These are phyloP conservation scores for Acrocephalus kingi DNA, from an alignment of 2,113 vertebrate species.

Conservation along the genomic window DNA sequence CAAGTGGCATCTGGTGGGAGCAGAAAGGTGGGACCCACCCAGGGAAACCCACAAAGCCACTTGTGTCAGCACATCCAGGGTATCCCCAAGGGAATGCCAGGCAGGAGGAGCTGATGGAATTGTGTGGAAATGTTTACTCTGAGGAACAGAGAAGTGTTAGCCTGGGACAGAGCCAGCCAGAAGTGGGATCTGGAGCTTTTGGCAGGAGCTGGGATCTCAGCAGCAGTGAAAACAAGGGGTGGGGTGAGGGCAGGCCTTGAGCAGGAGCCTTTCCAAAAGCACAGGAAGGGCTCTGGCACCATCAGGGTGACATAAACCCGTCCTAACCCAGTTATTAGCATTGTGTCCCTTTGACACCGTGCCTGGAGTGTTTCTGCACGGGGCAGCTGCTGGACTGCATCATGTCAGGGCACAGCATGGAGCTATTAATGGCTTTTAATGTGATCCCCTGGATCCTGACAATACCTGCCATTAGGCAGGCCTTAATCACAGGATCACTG, in stretches of 20 bases:
- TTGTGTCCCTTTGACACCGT: neutral
- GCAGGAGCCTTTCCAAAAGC: neutral
- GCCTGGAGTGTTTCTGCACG: neutral
- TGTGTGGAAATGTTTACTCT: neutral
- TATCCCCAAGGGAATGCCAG: fast-evolving
- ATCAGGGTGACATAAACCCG: neutral
- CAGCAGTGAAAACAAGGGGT: neutral
- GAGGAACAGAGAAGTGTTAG: neutral
- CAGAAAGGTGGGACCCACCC: neutral
- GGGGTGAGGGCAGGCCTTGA: neutral
- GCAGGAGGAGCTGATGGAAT: neutral
- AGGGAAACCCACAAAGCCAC: neutral
- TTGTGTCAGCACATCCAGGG: neutral
- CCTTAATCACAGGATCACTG: neutral
- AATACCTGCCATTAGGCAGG: neutral
- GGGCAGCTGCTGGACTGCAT: slow-evolving; percentile 20
- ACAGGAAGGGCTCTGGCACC: neutral
- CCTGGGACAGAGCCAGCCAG: neutral
- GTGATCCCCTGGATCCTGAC: neutral
- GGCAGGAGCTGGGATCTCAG: neutral
- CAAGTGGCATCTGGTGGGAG: neutral
- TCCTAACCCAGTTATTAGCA: neutral
- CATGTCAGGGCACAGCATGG: neutral
- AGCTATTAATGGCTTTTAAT: slow-evolving; percentile 29
- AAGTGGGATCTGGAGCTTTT: neutral